A percentile compares a stretch with the other conserved stretches of the same genome.
phyloP scores from a whole-genome alignment of 2,113 vertebrate species.

The Odontophorus gujanensis region DNA sequence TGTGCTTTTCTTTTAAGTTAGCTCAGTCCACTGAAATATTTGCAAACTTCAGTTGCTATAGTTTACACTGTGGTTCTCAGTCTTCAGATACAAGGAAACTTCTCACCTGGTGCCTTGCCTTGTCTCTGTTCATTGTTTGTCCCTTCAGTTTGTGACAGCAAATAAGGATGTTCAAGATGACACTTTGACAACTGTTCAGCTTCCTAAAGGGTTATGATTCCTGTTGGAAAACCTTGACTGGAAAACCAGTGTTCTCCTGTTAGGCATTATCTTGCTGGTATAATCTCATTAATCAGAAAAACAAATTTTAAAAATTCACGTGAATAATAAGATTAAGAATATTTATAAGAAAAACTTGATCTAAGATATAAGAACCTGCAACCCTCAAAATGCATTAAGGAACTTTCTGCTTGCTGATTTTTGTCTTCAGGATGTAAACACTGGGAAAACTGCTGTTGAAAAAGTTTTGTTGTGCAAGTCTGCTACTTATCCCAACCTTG shows the following conservation, averaged over 20 bases:
- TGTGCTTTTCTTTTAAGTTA: accelerated
- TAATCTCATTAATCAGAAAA: neutral
- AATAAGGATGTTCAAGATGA: neutral
- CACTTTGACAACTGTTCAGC: neutral
- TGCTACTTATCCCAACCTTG: neutral
- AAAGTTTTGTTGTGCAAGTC: neutral
- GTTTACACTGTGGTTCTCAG: neutral
- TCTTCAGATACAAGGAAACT: neutral
- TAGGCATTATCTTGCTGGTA: neutral
- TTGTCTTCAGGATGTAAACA: neutral
- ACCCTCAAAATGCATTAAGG: neutral
- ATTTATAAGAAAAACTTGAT: neutral
- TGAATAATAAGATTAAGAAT: neutral
- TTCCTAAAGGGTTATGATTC: neutral
- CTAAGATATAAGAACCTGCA: neutral
- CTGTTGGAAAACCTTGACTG: neutral
- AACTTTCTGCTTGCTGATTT: neutral
- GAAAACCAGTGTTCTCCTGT: neutral
- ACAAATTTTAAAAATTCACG: neutral
- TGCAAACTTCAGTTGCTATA: neutral
- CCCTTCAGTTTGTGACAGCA: neutral
- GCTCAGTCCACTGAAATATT: neutral
- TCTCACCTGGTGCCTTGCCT: neutral
- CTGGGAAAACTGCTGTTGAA: neutral
- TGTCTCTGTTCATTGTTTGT: neutral